Percentiles rank a stretch among this genome's conserved stretches.
These are phyloP conservation scores for Myopa tessellatipennis DNA, from an alignment of 2,888 invertebrate species.

Conservation along the genomic window DNA sequence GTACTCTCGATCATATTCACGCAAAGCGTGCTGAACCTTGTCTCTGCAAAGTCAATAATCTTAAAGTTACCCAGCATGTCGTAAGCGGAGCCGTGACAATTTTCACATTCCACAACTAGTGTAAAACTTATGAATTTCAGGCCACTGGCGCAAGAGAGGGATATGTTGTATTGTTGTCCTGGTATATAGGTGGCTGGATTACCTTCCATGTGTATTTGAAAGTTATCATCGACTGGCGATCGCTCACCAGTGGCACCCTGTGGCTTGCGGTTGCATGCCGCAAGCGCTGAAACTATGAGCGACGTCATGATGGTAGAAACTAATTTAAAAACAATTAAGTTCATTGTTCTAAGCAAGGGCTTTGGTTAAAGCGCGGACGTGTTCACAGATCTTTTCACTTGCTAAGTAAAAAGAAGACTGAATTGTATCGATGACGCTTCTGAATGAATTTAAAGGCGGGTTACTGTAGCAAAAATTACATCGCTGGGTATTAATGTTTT, in stretches of 20 bases:
- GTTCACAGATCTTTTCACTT: conserved; percentile 13
- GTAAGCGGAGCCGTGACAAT: conserved; percentile 62
- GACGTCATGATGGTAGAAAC: neutral
- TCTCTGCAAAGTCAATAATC: conserved; percentile 78
- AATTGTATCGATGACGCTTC: conserved; percentile 29
- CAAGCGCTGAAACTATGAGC: conserved; percentile 9
- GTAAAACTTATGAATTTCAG: conserved; percentile 85
- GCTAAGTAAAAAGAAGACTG: conserved; percentile 49
- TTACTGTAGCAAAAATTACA: no score
- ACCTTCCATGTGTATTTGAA: conserved; percentile 76
- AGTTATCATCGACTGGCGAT: conserved; percentile 76
- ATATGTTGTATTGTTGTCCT: conserved; percentile 77
- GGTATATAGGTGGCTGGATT: conserved; percentile 77
- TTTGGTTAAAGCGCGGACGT: neutral
- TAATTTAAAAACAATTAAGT: conserved; percentile 25
- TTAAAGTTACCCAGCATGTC: conserved; percentile 74
- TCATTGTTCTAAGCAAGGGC: conserved; percentile 24
- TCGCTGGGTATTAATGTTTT: no score
- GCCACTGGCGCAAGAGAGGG: conserved; percentile 73
- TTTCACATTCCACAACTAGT: conserved; percentile 80
- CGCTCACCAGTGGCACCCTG: conserved; percentile 67
- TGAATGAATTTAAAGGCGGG: no score
- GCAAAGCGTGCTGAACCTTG: conserved; percentile 81
- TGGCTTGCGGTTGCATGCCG: conserved; percentile 69
- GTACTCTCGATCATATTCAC: conserved; percentile 86